A percentile compares a stretch with the other conserved stretches of the same genome.
Evolutionary conservation across 2,113 vertebrate genomes (phyloP).

Genomic region (Vicugna pacos): DNA sequence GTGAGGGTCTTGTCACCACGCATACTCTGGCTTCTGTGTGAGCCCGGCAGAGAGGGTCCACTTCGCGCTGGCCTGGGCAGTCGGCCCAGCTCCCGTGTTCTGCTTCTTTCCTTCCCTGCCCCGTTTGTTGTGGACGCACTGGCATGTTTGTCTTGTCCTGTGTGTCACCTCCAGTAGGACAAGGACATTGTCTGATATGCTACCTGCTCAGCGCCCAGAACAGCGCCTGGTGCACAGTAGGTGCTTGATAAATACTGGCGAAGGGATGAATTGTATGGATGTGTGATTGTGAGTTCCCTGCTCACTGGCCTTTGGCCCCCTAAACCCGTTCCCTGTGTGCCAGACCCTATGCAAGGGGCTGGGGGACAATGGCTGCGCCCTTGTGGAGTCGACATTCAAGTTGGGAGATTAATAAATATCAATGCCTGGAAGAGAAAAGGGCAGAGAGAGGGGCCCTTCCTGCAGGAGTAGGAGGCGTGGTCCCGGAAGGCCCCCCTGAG

Average conservation of each 20-base stretch:
- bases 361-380: neutral
- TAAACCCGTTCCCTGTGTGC: too few species aligned
- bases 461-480: neutral
- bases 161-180: neutral
- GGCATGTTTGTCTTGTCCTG: too few species aligned
- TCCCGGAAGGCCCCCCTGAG: neutral
- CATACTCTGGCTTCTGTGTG: too few species aligned
- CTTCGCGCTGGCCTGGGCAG: rapidly evolving
- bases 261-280: neutral
- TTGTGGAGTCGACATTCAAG: neutral
- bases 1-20: neutral
- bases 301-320: neutral
- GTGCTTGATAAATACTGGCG: neutral
- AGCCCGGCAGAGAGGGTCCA: neutral
- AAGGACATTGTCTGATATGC: too few species aligned
- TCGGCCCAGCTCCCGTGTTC: neutral
- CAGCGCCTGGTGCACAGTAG: neutral
- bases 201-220: rapidly evolving
- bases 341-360: neutral
- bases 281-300: neutral
- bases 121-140: rapidly evolving
- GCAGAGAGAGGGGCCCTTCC: neutral
- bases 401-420: neutral
- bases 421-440: neutral
- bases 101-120: neutral